Percentiles rank a stretch among this genome's conserved stretches.
These are phyloP conservation scores for Hypotaenidia philippensis DNA, from an alignment of 2,797 vertebrate species.

Conservation along the genomic window DNA sequence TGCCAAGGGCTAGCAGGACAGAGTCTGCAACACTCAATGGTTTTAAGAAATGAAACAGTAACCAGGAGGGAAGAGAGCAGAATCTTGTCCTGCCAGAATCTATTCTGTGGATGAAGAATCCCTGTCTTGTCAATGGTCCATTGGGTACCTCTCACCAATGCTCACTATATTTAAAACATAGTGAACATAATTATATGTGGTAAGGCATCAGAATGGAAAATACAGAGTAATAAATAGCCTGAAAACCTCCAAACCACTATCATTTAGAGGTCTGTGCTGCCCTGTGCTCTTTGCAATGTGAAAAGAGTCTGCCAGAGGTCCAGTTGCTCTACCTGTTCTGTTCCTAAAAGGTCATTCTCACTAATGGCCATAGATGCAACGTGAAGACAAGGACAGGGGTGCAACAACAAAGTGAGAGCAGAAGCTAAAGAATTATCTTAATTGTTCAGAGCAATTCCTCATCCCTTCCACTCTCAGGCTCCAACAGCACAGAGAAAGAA, in stretches of 20 bases:
- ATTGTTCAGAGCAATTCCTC: neutral
- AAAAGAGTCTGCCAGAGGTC: neutral
- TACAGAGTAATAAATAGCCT: neutral
- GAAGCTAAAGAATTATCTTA: neutral
- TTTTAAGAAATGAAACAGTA: neutral
- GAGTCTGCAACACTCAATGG: neutral
- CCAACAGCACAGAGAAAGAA: neutral
- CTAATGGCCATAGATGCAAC: neutral
- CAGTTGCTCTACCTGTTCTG: neutral
- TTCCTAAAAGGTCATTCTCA: neutral
- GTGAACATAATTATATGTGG: neutral
- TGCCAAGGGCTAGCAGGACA: neutral
- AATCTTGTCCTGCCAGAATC: neutral
- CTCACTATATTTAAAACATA: neutral
- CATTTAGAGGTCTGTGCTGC: neutral
- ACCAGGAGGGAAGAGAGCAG: neutral
- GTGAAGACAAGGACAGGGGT: neutral
- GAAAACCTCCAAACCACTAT: neutral
- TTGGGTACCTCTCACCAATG: neutral
- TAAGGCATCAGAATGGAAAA: neutral
- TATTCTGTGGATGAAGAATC: neutral
- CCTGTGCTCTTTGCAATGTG: neutral
- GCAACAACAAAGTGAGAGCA: neutral
- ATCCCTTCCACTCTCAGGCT: neutral
- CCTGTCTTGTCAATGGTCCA: neutral